phyloP scores from a whole-genome alignment of 2,888 invertebrate genomes.

The Acanthacorydalis orientalis region DNA sequence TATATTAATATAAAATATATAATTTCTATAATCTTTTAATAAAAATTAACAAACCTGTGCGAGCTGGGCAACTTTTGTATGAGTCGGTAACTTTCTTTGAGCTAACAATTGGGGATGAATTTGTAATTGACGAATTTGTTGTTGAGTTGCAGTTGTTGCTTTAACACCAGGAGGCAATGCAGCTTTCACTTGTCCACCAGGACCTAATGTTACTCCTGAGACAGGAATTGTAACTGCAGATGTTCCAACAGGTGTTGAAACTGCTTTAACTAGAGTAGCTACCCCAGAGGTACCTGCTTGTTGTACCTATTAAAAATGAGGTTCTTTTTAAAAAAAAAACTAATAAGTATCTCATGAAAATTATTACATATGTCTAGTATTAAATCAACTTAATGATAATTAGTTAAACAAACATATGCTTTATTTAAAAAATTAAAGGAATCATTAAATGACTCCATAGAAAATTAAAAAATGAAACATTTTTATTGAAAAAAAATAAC shows the following conservation, averaged over 20 bases:
- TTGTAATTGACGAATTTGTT: constrained; percentile 47
- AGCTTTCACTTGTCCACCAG: constrained; percentile 20
- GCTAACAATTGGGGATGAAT: constrained; percentile 37
- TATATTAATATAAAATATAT: no score
- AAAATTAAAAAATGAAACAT: no score
- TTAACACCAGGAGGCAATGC: constrained; percentile 23
- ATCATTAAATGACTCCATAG: no score
- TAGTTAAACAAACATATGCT: no score
- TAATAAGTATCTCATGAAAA: no score
- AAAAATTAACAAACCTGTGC: constrained; percentile 23
- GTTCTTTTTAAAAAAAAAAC: no score
- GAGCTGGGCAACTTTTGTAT: constrained; percentile 41
- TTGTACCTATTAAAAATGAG: constrained; percentile 22
- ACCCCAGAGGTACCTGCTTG: constrained; percentile 35
- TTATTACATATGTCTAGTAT: no score
- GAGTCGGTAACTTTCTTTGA: constrained; percentile 37
- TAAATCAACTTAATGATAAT: no score
- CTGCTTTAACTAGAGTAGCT: constrained; percentile 46
- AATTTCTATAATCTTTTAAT: neutral
- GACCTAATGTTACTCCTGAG: constrained; percentile 29
- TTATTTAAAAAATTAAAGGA: no score
- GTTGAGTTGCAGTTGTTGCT: constrained; percentile 34
- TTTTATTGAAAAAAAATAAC: neutral
- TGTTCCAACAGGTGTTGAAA: constrained; percentile 21
- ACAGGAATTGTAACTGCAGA: constrained; percentile 33